A percentile compares a stretch with the other conserved stretches of the same genome.
phyloP scores from a whole-genome alignment of 2,113 vertebrate species.

The Corydoras sp. region DNA sequence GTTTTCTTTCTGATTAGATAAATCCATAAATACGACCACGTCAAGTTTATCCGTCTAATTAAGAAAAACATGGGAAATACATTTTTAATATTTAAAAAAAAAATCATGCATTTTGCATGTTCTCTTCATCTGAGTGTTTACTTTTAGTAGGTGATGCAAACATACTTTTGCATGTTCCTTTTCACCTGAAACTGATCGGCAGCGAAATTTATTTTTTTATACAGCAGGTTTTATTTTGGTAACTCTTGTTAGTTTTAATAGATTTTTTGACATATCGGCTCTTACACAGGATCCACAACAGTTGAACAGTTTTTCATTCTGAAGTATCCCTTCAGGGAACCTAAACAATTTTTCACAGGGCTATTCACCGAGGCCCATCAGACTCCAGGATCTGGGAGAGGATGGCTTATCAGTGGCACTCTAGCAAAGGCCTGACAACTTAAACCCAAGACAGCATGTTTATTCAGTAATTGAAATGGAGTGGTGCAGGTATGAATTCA shows the following conservation, averaged over 20 bases:
- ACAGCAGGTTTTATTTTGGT: neutral
- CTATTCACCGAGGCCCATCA: constrained; percentile 28
- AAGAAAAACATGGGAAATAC: too few species aligned
- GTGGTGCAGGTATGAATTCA: constrained; percentile 48
- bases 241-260: neutral
- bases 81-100: too few species aligned
- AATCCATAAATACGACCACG: constrained; percentile 8
- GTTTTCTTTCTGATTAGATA: constrained; percentile 36
- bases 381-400: constrained; percentile 28
- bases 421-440: constrained; percentile 36
- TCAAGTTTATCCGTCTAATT: too few species aligned
- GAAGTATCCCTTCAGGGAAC: constrained; percentile 18
- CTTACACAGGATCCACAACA: constrained; percentile 8
- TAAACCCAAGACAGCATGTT: constrained; percentile 49
- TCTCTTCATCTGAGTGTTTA: too few species aligned
- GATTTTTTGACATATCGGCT: neutral
- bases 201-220: neutral
- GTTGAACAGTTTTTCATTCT: constrained; percentile 15
- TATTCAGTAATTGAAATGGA: constrained; percentile 50
- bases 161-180: too few species aligned
- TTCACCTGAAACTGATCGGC: too few species aligned
- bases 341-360: constrained; percentile 2
- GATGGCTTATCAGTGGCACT: constrained; percentile 47
- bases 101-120: too few species aligned
- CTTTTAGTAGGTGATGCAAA: too few species aligned